Conservation (phyloP, 2,797 vertebrate species). For the Melanotaenia pygmaea region DNA sequence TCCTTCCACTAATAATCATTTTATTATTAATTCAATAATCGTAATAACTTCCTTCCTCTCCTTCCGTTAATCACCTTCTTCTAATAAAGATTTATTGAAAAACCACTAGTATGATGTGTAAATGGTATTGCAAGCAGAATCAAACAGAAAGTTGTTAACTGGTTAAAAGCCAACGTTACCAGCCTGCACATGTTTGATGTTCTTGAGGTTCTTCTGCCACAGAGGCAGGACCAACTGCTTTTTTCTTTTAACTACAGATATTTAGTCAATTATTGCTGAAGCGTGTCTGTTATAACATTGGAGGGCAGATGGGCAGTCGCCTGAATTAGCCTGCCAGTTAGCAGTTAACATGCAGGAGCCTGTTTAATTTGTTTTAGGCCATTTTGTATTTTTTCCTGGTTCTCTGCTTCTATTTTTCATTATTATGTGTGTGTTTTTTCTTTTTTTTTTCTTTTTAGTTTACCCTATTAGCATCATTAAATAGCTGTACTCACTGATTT, state of each 20-base stretch:
- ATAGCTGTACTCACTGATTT: conserved; percentile 6
- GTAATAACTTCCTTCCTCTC: too few species aligned
- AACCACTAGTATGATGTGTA: background rate
- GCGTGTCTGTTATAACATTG: conserved; percentile 14
- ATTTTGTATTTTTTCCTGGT: background rate
- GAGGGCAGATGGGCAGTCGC: conserved; percentile 12
- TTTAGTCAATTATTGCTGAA: conserved; percentile 24
- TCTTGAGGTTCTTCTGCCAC: conserved; percentile 22
- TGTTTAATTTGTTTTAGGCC: conserved; percentile 15
- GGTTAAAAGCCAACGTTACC: conserved; percentile 13
- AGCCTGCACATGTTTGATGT: conserved; percentile 18
- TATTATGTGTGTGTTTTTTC: conserved; percentile 22
- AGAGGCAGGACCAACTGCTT: conserved; percentile 14
- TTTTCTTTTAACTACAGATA: background rate
- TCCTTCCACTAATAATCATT: too few species aligned
- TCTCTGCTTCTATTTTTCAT: background rate
- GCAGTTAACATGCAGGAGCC: background rate
- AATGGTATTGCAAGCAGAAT: conserved; percentile 31
- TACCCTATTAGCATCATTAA: background rate
- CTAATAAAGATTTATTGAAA: too few species aligned
- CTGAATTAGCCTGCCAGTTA: conserved; percentile 36
- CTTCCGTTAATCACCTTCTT: too few species aligned
- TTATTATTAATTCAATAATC: too few species aligned
- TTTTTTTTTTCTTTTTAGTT: conserved; percentile 5
- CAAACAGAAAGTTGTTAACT: conserved; percentile 39